Evolutionary conservation across 2,888 invertebrate species (phyloP), one percentile per base, ranked within the genome.

Genomic region (Acanthopleura granulata): DNA sequence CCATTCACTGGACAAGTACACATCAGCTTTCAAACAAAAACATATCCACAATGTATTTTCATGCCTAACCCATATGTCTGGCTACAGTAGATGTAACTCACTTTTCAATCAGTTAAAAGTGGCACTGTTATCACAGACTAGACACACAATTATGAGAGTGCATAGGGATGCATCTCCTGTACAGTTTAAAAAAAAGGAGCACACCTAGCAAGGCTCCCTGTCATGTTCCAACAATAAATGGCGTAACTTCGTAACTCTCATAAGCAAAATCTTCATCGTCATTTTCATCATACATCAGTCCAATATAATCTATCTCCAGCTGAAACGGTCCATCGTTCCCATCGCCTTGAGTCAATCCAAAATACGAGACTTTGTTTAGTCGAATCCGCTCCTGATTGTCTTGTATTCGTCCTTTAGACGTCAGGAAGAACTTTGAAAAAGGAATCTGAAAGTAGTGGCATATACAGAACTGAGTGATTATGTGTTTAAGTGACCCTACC

Each of bases 271-370:
- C 93, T 92, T 98, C 98, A 0, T 91, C 92, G 84, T 96, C 95
- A 75, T 93, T 93, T 0, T 94, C 94, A 92, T 99, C 97, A 87
- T 92, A 93, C 88, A 95, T 94, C 62, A 97, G 88, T 18, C 97
- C 99, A 78, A 99, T 93, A 89, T 96, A 98, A 91, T 97, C 98
- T 75, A 97, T 94, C 92, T 97, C 99, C 81, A 99, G 92, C 82
- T 93, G 92, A 91, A 98, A 99, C 0, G 94, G 94, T 0, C 98
- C 99, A 78, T 94, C 93, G 78, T 94, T 93, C 78, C 93, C 93
- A 87, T 97, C 97, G 0, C 93, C 94, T 27, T 95, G 92, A 0
- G 96, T 94, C 80, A 99, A 94, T 3, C 97, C 96, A 85, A 99
- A 93, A 86, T 93, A 93, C 0, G 94, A 93, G 0, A 98, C 91